Percentiles rank a stretch among this genome's conserved stretches.
Conservation (phyloP, 2,797 vertebrate species). For the Chiroxiphia lanceolata region DNA sequence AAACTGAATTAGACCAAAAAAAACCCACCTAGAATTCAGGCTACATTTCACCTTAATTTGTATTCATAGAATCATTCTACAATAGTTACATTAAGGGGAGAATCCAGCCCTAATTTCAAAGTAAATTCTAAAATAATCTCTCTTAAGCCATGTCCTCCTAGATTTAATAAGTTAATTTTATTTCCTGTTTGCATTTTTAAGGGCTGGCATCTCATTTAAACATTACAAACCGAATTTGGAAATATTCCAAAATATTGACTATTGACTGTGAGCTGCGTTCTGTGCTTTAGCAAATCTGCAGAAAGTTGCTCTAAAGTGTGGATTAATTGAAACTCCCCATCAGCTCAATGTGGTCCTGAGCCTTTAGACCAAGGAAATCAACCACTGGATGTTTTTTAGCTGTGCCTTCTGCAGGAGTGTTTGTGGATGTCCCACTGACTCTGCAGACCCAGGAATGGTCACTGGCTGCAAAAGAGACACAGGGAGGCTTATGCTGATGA, state of each 20-base stretch:
- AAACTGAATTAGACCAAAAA: neutral
- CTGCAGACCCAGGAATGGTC: neutral
- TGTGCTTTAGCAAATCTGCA: neutral
- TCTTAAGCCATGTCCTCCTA: neutral
- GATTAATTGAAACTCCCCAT: neutral
- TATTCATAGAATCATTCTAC: neutral
- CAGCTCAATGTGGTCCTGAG: neutral
- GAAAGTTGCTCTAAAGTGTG: neutral
- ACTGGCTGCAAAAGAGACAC: neutral
- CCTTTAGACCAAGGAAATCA: neutral
- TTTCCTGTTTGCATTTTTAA: neutral
- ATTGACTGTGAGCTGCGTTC: neutral
- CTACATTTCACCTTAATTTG: neutral
- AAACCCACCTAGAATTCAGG: fast-evolving
- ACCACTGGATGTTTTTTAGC: neutral
- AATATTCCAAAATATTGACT: neutral
- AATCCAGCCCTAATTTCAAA: conserved; percentile 3
- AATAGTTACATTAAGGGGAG: neutral
- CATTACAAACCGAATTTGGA: neutral
- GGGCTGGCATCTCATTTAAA: conserved; percentile 6
- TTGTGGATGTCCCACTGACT: neutral
- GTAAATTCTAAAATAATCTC: neutral
- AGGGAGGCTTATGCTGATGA: neutral
- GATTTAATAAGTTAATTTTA: neutral
- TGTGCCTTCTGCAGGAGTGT: neutral